Base-by-base conservation (phyloP, 1,140 invertebrate species). In the Conus ventricosus region DNA sequence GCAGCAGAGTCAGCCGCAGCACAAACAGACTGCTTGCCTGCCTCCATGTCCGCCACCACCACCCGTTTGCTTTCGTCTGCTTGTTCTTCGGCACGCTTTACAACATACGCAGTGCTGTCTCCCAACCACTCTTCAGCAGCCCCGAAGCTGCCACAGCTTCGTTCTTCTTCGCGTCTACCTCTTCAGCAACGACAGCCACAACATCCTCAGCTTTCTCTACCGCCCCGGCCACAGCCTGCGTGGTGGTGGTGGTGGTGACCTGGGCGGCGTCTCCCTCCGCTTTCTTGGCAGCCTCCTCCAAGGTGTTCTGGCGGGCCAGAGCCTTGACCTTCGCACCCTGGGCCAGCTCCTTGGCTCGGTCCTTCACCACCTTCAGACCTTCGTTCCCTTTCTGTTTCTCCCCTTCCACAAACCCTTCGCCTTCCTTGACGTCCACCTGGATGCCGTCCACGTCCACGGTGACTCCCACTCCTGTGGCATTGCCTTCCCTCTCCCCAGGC, bases 291-390 rank as follows among this genome's bases (percentile, higher is more conserved):
- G 54, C 88, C 20, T 84, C 83, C 39, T 82, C 76, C 51, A 80
- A 80, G 67, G 82, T 82, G 11, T 85, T 51, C 8, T 85, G 67
- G 17, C 55, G 51, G 54, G 67, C 71, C 83, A 63, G 71, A 20
- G 51, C 75, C 71, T 88, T 85, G 25, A 75, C 83, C 71, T 85
- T 55, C 6, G 75, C 75, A 11, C 85, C 84, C 67, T 60, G 78
- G 25, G 88, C 81, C 8, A 85, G 27, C 27, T 85, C 84, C 71
- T 76, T 76, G 39, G 84, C 84, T 13, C 84, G 84, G 63, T 85
- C 67, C 39, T 75, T 76, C 17, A 85, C 84, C 6, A 51, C 63
- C 63, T 27, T 27, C 87, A 67, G 71, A 4, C 63, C 57, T 13
- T 81, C 87, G 4, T 63, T 54, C 4, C 78, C 60, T 80, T 83